These are phyloP conservation scores for Rhagophthalmus giganteus DNA, from an alignment of 2,888 invertebrate genomes.

Conservation along the genomic window DNA sequence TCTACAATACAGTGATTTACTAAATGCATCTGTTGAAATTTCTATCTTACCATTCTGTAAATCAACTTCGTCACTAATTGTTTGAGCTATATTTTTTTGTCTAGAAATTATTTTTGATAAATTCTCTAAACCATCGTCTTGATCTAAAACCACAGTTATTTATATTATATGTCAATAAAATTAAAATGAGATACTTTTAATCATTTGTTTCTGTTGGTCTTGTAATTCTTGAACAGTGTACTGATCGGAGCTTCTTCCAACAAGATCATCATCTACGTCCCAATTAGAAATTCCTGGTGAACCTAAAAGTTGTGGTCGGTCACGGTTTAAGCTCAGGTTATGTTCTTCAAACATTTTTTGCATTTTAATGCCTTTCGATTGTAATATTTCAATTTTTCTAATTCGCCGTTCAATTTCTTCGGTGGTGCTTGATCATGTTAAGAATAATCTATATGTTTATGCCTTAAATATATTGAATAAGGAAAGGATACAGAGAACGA, in stretches of 20 bases:
- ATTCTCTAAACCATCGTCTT: slow-evolving; percentile 75
- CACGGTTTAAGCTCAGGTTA: slow-evolving; percentile 40
- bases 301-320: slow-evolving; percentile 51
- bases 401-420: slow-evolving; percentile 66
- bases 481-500: slow-evolving; percentile 52
- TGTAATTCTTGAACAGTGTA: slow-evolving; percentile 59
- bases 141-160: slow-evolving; percentile 59
- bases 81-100: slow-evolving; percentile 75
- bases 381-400: slow-evolving; percentile 63
- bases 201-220: slow-evolving; percentile 61
- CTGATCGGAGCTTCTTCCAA: slow-evolving; percentile 49
- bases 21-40: too few relatives aligned
- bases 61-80: slow-evolving; percentile 75
- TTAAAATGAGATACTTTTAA: slow-evolving; percentile 56
- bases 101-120: slow-evolving; percentile 73
- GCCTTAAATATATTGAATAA: too few relatives aligned
- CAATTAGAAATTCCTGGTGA: slow-evolving; percentile 53
- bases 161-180: neutral
- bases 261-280: slow-evolving; percentile 55
- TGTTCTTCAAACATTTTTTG: slow-evolving; percentile 58
- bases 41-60: slow-evolving; percentile 69
- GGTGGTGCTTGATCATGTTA: slow-evolving; percentile 57
- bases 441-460: too few relatives aligned
- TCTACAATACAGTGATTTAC: slow-evolving; percentile 59
- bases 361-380: slow-evolving; percentile 63